Conservation (phyloP, 2,113 vertebrate genomes). For the Brachyhypopomus gauderio region DNA sequence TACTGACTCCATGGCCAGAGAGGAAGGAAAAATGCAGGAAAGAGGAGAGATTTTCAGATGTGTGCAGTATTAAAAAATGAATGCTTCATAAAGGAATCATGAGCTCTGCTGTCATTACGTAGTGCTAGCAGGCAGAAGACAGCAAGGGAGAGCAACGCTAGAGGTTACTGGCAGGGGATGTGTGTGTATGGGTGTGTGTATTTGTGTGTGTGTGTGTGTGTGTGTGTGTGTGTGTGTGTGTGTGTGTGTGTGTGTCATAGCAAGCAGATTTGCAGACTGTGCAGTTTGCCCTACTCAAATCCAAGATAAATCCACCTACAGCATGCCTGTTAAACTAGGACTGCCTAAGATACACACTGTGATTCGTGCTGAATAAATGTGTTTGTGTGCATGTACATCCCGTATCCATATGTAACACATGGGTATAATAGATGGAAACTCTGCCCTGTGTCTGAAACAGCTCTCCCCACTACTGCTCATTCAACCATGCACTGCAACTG, state of each 20-base stretch:
- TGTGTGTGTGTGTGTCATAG: neutral
- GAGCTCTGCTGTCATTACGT: conserved; percentile 55
- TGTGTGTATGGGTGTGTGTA: neutral
- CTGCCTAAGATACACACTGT: conserved; percentile 15
- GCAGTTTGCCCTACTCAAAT: conserved; percentile 20
- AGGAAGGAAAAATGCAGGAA: conserved; percentile 60
- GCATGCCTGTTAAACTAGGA: conserved; percentile 6
- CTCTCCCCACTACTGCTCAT: neutral
- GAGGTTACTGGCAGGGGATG: conserved; percentile 29
- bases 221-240: neutral
- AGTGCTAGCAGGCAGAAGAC: conserved; percentile 36
- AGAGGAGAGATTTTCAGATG: conserved; percentile 68
- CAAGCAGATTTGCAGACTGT: conserved; percentile 29
- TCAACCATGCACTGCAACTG: conserved; percentile 5
- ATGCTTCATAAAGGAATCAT: conserved; percentile 71
- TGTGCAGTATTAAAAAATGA: conserved; percentile 65
- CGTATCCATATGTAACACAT: conserved; percentile 11
- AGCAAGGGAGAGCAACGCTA: conserved; percentile 50
- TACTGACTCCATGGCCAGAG: conserved; percentile 61
- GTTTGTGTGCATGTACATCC: neutral
- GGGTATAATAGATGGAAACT: no score
- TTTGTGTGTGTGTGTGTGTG: conserved; percentile 5
- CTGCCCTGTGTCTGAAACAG: no score
- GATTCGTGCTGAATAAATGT: neutral
- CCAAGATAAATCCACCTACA: conserved; percentile 12